Evolutionary conservation across 2,113 vertebrate species (phyloP), one percentile per base, ranked within the genome.

Genomic region (Apodemus speciosus): DNA sequence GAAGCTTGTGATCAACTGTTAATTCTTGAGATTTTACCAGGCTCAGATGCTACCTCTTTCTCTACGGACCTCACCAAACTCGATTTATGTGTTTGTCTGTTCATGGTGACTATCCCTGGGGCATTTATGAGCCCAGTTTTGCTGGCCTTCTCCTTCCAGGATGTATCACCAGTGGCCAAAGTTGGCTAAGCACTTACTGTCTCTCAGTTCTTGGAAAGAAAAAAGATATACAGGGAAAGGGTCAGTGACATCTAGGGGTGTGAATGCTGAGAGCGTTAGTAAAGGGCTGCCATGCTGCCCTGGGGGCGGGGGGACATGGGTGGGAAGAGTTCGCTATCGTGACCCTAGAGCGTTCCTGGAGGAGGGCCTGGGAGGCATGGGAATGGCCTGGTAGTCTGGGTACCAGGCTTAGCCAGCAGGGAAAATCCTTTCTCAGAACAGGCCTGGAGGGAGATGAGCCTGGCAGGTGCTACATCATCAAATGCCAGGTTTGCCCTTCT

Each of bases 391-490:
- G 83, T n/a, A 9, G 62, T 88, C 53, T 27, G 35, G 69, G 27
- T 11, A 14, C 49, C 75, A 35, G 72, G 68, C 75, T 30, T 23
- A 18, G 64, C n/a, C 20, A 6, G 11, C 18, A 30, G 72, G 53
- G 53, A 75, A 30, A 68, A 68, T 58, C 46, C 83, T 92, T 97
- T 96, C 96, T 95, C 53, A 90, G 96, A 96, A 97, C 0, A n/a
- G 35, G 53, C 51, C 56, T 94, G 6, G 1, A 94, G 92, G 95
- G 94, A 96, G 69, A 46, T 25, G 1, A 38, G 68, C 43, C 83
- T 95, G 95, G 93, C 94, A 89, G 56, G 2, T 14, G 0, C 92
- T 81, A 72, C 32, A 77, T 88, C 32, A 35, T 20, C 51, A 11
- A 64, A 51, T 0, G 3, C 72, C 76, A 30, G 8, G 72, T 30